Evolutionary conservation across 2,113 vertebrate species (phyloP).

Genomic region (Condylura cristata): DNA sequence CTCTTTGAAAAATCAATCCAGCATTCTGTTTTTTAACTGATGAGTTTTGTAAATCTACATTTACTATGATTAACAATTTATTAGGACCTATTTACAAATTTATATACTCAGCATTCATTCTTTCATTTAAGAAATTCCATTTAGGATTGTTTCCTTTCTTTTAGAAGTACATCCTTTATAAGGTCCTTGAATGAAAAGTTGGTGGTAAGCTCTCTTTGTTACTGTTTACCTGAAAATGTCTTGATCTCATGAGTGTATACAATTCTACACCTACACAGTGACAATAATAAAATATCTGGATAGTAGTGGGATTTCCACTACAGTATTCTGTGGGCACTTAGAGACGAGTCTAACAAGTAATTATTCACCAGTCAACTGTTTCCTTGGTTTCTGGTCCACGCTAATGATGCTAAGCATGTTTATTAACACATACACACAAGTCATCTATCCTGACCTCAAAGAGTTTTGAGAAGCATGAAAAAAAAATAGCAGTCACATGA

Average conservation of each 20-base stretch:
- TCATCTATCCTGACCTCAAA: neutral
- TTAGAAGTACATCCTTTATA: neutral
- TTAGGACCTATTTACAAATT: constrained; percentile 2
- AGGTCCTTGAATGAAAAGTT: constrained; percentile 11
- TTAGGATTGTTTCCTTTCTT: neutral
- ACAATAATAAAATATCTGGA: neutral
- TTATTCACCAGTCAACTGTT: neutral
- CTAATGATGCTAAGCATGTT: neutral
- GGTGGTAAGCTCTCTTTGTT: neutral
- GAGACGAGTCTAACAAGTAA: neutral
- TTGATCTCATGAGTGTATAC: neutral
- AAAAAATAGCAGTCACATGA: neutral
- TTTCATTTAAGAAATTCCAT: neutral
- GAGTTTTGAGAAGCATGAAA: neutral
- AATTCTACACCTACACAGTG: neutral
- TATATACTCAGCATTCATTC: neutral
- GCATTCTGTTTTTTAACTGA: constrained; percentile 36
- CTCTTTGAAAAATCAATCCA: neutral
- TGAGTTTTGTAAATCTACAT: constrained; percentile 6
- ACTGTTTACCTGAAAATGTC: constrained; percentile 12
- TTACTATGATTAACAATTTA: constrained; percentile 9
- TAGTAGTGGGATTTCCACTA: neutral
- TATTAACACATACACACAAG: neutral
- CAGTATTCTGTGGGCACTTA: neutral
- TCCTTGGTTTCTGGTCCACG: neutral